Evolutionary conservation across 2,888 invertebrate genomes (phyloP).

Genomic region (Rhagium mordax): DNA sequence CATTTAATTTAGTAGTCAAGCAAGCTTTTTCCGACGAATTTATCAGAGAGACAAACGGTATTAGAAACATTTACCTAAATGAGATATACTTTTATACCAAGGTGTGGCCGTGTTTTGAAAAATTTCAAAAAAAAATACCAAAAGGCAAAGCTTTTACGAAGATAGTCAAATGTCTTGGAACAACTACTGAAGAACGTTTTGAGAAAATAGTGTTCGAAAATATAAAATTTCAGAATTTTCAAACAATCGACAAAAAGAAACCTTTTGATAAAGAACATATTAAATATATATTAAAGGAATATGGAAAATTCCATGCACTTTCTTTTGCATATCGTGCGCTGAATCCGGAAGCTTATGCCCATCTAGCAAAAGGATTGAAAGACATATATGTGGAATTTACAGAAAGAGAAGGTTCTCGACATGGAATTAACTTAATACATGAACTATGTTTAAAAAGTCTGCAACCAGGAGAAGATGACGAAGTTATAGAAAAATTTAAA

Average conservation of each 20-base stretch:
- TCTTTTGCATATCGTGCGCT: constrained; percentile 49
- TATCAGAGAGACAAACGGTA: constrained; percentile 24
- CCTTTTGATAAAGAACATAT: constrained; percentile 50
- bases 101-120: constrained; percentile 34
- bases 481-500: constrained; percentile 3
- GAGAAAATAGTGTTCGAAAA: constrained; percentile 50
- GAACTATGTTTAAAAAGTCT: not conserved
- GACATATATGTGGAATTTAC: not conserved
- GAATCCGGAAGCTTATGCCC: constrained; percentile 38
- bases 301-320: constrained; percentile 54
- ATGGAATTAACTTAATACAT: not conserved
- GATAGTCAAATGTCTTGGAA: constrained; percentile 36
- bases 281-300: constrained; percentile 47
- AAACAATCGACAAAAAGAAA: constrained; percentile 31
- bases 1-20: constrained; percentile 37
- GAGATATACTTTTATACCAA: constrained; percentile 42
- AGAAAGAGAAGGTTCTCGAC: not conserved
- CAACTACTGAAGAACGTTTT: not conserved
- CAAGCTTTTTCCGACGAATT: constrained; percentile 23
- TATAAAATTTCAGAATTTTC: constrained; percentile 40
- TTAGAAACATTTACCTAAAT: constrained; percentile 35
- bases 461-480: constrained; percentile 1
- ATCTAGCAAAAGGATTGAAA: not conserved
- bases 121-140: constrained; percentile 26
- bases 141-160: constrained; percentile 15